phyloP scores from a whole-genome alignment of 2,888 invertebrate species.

The Ischnus inquisitorius region DNA sequence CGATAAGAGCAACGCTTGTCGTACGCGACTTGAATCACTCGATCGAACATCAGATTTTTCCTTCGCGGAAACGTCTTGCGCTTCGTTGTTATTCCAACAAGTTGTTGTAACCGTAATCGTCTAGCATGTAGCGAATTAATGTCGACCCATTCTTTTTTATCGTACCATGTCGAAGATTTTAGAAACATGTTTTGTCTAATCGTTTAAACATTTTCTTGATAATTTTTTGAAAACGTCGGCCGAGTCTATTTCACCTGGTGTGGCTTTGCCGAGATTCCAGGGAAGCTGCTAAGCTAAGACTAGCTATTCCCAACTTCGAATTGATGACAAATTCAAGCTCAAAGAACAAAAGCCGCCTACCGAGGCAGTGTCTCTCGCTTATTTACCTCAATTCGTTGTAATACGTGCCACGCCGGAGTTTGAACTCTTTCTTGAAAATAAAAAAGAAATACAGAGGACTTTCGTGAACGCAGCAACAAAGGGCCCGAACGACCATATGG shows the following conservation, averaged over 20 bases:
- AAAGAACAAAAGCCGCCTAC: constrained; percentile 55
- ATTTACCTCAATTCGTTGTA: constrained; percentile 68
- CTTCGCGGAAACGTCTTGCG: neutral
- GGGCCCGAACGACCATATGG: constrained; percentile 70
- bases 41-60: constrained; percentile 3
- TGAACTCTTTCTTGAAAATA: constrained; percentile 57
- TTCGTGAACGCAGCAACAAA: constrained; percentile 68
- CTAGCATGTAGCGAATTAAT: too few species aligned
- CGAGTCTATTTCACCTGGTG: too few species aligned
- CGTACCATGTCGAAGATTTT: too few species aligned
- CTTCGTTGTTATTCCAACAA: neutral
- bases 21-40: constrained; percentile 49
- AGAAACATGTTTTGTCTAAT: too few species aligned
- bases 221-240: too few species aligned
- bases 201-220: too few species aligned
- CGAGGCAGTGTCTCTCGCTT: constrained; percentile 40
- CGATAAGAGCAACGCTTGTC: constrained; percentile 41
- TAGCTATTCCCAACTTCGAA: neutral
- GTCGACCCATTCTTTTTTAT: too few species aligned
- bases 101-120: too few species aligned
- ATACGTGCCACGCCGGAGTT: constrained; percentile 72
- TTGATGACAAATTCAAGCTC: constrained; percentile 20
- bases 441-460: neutral
- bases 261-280: neutral
- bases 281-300: neutral